phyloP scores from a whole-genome alignment of 1,140 invertebrate species.

The Listronotus oregonensis region DNA sequence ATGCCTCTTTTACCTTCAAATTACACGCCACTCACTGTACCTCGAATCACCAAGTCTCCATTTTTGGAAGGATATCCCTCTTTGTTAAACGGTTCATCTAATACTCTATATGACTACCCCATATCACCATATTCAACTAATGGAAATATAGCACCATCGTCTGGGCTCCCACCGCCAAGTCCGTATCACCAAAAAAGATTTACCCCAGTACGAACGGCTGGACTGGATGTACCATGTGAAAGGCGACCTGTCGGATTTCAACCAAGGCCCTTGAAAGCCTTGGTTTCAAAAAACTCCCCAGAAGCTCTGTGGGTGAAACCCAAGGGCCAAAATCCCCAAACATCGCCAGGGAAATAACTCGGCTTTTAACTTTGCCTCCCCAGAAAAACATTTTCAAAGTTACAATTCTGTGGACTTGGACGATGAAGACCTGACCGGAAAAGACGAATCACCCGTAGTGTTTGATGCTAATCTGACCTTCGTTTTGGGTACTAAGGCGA shows the following conservation, averaged over 20 bases:
- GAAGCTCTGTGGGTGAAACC: slow-evolving; percentile 50
- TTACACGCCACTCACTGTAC: slow-evolving; percentile 22
- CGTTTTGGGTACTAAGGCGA: slow-evolving; percentile 71
- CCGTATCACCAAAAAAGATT: slow-evolving; percentile 15
- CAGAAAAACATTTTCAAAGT: slow-evolving; percentile 66
- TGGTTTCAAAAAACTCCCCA: slow-evolving; percentile 30
- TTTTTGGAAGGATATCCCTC: slow-evolving; percentile 26
- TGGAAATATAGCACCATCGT: background rate
- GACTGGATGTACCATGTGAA: slow-evolving; percentile 26
- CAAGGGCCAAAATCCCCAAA: slow-evolving; percentile 53
- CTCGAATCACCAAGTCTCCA: slow-evolving; percentile 4
- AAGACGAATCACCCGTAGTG: slow-evolving; percentile 75
- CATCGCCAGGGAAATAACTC: too few species aligned
- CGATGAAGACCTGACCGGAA: slow-evolving; percentile 62
- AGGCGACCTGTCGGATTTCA: slow-evolving; percentile 40
- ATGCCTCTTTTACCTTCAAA: slow-evolving; percentile 39
- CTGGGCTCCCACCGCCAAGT: background rate
- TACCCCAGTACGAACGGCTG: slow-evolving; percentile 14
- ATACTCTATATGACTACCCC: slow-evolving; percentile 1
- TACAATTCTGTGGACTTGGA: slow-evolving; percentile 56
- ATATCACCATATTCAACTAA: background rate
- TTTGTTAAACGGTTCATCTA: background rate
- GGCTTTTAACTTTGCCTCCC: slow-evolving; percentile 54
- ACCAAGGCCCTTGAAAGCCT: slow-evolving; percentile 40
- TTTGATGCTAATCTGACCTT: slow-evolving; percentile 82